Conservation (phyloP, 2,113 vertebrate species). For the Sylvietta virens region DNA sequence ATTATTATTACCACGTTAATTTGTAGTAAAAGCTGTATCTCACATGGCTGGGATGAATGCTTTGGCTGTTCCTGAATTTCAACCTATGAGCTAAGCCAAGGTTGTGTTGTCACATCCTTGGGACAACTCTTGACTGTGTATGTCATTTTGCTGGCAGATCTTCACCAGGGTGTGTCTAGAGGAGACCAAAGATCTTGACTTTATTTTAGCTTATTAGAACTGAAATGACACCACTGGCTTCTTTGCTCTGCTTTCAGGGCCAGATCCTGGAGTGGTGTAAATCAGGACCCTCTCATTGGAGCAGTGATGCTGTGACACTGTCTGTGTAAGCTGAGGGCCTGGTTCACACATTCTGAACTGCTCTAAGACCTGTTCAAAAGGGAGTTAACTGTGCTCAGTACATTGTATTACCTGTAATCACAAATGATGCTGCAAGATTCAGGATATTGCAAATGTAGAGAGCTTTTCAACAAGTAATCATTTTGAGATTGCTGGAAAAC, state of each 20-base stretch:
- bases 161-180: neutral
- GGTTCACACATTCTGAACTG: neutral
- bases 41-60: neutral
- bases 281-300: neutral
- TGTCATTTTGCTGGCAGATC: neutral
- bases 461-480: neutral
- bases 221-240: neutral
- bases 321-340: neutral
- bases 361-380: neutral
- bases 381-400: neutral
- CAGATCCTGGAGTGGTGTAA: neutral
- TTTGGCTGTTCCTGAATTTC: neutral
- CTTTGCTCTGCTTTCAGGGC: neutral
- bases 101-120: neutral
- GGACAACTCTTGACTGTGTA: neutral
- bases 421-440: neutral
- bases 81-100: neutral
- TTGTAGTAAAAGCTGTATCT: neutral
- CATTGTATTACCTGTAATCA: neutral
- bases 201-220: neutral
- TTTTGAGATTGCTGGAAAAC: conserved; percentile 7
- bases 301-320: neutral
- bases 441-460: neutral
- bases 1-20: neutral
- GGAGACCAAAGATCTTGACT: neutral